phyloP scores from a whole-genome alignment of 1,140 invertebrate species.

The Nebria ingens region DNA sequence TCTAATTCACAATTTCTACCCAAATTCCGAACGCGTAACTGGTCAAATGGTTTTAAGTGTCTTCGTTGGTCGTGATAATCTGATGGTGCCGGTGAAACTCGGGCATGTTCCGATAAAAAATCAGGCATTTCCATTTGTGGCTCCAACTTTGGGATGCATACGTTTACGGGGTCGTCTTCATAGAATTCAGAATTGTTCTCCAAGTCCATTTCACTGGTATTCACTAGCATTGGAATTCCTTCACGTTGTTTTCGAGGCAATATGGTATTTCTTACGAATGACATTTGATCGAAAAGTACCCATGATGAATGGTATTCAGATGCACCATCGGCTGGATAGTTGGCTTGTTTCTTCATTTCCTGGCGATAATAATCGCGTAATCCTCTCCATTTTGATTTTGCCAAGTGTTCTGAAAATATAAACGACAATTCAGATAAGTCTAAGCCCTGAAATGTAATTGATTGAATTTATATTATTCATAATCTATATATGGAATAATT shows the following conservation, averaged over 20 bases:
- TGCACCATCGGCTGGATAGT: background rate
- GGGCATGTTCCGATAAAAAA: background rate
- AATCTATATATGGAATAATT: background rate
- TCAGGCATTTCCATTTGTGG: background rate
- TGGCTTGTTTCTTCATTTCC: constrained; percentile 11
- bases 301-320: constrained; percentile 1
- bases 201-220: background rate
- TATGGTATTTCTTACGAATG: constrained; percentile 11
- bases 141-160: background rate
- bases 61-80: background rate
- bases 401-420: constrained; percentile 12
- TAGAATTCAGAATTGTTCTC: background rate
- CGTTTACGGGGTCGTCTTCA: background rate
- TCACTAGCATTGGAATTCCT: background rate
- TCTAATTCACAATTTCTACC: background rate
- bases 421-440: background rate
- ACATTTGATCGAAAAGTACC: constrained; percentile 16
- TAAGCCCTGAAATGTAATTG: no score
- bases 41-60: background rate
- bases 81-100: background rate
- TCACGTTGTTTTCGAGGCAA: background rate
- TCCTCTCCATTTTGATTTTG: constrained; percentile 17
- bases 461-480: background rate
- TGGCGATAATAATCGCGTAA: constrained; percentile 17
- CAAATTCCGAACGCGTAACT: background rate